Evolutionary conservation across 2,113 vertebrate species (phyloP).

Genomic region (Burhinus bistriatus): DNA sequence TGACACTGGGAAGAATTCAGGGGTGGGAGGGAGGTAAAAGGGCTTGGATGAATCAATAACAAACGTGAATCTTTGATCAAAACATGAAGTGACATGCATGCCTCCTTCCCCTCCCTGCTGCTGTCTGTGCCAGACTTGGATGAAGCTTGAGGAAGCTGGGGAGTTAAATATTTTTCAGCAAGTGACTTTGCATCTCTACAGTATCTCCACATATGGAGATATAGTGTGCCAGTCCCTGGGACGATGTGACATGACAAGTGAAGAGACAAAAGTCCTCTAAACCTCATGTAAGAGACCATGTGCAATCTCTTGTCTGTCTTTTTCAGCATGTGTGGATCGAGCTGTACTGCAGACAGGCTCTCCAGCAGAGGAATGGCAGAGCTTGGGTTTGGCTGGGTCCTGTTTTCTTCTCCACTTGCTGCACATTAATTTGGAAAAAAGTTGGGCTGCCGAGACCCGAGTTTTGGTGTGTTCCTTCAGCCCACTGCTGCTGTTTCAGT

Average conservation of each 20-base stretch:
- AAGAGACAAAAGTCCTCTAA: neutral
- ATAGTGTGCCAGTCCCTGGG: neutral
- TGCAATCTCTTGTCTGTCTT: neutral
- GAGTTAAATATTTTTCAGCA: neutral
- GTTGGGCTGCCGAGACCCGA: neutral
- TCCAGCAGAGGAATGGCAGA: neutral
- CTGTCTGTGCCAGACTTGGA: neutral
- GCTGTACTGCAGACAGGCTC: neutral
- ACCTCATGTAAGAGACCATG: neutral
- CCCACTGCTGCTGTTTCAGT: neutral
- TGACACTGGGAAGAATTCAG: constrained; percentile 28
- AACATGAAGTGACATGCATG: constrained; percentile 9
- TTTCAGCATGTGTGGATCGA: rapidly evolving
- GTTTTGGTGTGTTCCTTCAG: neutral
- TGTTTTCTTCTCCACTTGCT: neutral
- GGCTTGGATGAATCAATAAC: constrained; percentile 30
- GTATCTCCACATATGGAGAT: neutral
- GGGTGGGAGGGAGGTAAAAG: neutral
- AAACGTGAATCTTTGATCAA: constrained; percentile 23
- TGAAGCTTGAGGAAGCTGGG: neutral
- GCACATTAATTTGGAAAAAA: neutral
- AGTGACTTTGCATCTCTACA: neutral
- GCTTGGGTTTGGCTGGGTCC: neutral
- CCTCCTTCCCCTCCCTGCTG: neutral
- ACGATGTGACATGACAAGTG: neutral